Base-by-base conservation (phyloP, 2,113 vertebrate species). In the Aldabrachelys gigantea region DNA sequence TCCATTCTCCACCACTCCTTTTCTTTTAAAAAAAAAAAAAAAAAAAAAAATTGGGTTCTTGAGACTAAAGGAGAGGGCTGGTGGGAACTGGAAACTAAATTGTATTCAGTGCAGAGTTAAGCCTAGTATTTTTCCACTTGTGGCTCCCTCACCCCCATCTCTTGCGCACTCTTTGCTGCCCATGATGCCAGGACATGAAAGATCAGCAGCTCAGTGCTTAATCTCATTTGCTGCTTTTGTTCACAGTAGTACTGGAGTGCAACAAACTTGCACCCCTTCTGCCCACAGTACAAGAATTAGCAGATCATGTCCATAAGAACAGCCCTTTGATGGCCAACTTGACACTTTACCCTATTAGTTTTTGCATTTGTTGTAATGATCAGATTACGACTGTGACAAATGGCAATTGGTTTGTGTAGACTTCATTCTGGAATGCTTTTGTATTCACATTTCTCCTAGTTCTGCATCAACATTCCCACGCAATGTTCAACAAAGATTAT, bases 391-490 rank as follows among this genome's bases (percentile, higher is more conserved):
- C 84, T 1, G 0, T 9, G 62, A 85, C 69, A 12, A 4, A 35
- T 41, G 90, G 87, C 1, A 0, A 49, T 17, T 0, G 0, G 10
- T 3, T 52, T 8, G 38, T 1, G 0, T 6, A 4, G 1, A 12
- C 44, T 14, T 47, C 54, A 41, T 53, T 89, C 76, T 35, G 91
- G 41, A 72, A 80, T 24, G 52, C 54, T 13, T 88, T 56, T 35
- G 41, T 10, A 62, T 75, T 72, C 81, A 22, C 27, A 56, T 53
- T 82, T 41, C 53, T 96, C 69, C 92, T 50, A 17, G 49, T 19
- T 80, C 24, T 2, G 0, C 38, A 57, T 78, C 38, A 56, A 41
- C 44, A 90, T 24, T 94, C 89, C 79, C 91, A 72, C 0, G 0
- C 31, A 91, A 89, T 1, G 22, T n/a, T 89, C 75, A 50, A 11